Percentiles rank a stretch among this genome's conserved stretches.
These are phyloP conservation scores for Aethes cnicana DNA, from an alignment of 2,888 invertebrate genomes.

Conservation along the genomic window DNA sequence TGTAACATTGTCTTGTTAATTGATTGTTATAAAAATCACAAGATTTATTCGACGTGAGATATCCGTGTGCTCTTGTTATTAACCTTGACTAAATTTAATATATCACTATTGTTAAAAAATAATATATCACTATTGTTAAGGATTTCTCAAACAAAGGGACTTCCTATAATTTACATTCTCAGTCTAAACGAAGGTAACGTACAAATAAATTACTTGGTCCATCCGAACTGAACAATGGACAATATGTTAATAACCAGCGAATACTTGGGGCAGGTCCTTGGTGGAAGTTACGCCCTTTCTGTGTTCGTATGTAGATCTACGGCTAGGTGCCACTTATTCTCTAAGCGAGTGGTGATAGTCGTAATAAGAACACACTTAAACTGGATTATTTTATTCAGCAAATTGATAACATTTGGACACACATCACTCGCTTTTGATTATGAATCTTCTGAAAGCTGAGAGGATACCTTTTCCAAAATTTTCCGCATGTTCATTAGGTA, in stretches of 20 bases:
- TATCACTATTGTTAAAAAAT: neutral
- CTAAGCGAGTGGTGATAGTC: too few relatives aligned
- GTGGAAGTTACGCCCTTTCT: constrained; percentile 13
- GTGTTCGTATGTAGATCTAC: constrained; percentile 5
- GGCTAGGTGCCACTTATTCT: neutral
- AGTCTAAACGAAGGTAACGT: constrained; percentile 22
- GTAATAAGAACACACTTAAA: too few relatives aligned
- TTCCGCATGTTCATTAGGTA: too few relatives aligned
- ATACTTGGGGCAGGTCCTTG: constrained; percentile 1
- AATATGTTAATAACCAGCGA: constrained; percentile 17
- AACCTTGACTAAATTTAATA: neutral
- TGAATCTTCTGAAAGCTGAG: too few relatives aligned
- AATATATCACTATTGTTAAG: constrained; percentile 13
- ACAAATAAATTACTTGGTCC: constrained; percentile 24
- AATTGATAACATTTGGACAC: too few relatives aligned
- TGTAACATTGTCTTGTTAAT: too few relatives aligned
- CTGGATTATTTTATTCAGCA: too few relatives aligned
- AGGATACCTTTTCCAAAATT: too few relatives aligned
- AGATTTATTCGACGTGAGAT: too few relatives aligned
- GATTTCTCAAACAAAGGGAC: constrained; percentile 16
- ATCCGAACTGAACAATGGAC: constrained; percentile 20
- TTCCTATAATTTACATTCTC: constrained; percentile 22
- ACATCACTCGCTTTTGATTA: too few relatives aligned
- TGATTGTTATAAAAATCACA: too few relatives aligned
- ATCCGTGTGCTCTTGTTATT: too few relatives aligned